Percentiles rank a stretch among this genome's conserved stretches.
Evolutionary conservation across 2,113 vertebrate species (phyloP).

Genomic region (Trichomycterus rosablanca): DNA sequence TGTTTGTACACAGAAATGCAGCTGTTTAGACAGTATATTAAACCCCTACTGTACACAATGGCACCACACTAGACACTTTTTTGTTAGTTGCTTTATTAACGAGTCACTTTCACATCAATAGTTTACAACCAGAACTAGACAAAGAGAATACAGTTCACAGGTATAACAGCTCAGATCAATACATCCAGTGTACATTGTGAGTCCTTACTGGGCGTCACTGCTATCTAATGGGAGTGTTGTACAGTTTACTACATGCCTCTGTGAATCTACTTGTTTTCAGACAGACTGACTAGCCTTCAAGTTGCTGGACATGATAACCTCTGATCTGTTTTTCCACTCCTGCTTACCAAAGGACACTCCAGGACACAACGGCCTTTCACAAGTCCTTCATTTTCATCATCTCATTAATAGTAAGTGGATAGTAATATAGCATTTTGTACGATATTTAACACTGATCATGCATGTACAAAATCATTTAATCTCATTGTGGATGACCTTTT

Average conservation of each 20-base stretch:
- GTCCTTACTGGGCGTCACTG: constrained; percentile 30
- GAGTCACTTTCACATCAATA: constrained; percentile 74
- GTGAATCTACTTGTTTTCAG: constrained; percentile 49
- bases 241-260: constrained; percentile 56
- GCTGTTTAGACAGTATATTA: too few relatives aligned
- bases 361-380: constrained; percentile 31
- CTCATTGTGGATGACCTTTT: background rate
- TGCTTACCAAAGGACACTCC: constrained; percentile 27
- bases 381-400: constrained; percentile 13
- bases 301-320: constrained; percentile 26
- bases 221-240: constrained; percentile 18
- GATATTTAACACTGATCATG: constrained; percentile 9
- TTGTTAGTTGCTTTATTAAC: constrained; percentile 61
- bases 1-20: too few relatives aligned
- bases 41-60: too few relatives aligned
- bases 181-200: constrained; percentile 53
- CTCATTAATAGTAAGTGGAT: constrained; percentile 4
- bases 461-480: background rate
- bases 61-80: too few relatives aligned
- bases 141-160: constrained; percentile 72
- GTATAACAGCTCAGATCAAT: constrained; percentile 58
- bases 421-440: too few relatives aligned
- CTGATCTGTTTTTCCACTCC: constrained; percentile 8
- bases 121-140: constrained; percentile 74
- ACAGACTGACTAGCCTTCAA: constrained; percentile 44